phyloP scores from a whole-genome alignment of 1,140 invertebrate species.

The Anthonomus grandis region DNA sequence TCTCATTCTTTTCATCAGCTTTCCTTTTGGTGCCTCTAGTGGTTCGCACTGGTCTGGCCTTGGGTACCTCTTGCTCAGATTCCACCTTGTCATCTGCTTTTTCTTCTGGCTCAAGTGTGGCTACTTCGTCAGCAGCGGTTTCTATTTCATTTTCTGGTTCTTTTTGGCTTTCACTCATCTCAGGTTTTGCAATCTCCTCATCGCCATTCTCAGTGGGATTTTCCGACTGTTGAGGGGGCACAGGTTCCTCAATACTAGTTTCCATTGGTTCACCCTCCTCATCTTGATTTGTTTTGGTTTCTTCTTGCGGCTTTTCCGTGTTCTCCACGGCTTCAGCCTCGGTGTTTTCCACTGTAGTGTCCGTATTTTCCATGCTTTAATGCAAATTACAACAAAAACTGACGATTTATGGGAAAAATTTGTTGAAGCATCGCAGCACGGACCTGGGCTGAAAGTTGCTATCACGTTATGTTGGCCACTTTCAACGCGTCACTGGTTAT shows the following conservation, averaged over 20 bases:
- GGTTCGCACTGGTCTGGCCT: background rate
- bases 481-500: constrained; percentile 4
- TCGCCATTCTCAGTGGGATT: no score
- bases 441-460: no score
- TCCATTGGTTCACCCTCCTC: background rate
- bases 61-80: background rate
- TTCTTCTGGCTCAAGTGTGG: background rate
- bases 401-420: background rate
- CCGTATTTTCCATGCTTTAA: constrained; percentile 10
- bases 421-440: constrained; percentile 2
- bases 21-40: background rate
- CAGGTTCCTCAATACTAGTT: background rate
- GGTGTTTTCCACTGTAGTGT: background rate
- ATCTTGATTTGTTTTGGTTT: constrained; percentile 1
- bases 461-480: constrained; percentile 11
- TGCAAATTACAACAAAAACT: background rate
- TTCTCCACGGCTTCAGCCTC: background rate
- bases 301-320: background rate
- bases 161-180: background rate
- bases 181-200: background rate
- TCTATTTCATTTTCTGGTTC: background rate
- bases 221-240: background rate
- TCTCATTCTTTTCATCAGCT: constrained; percentile 10
- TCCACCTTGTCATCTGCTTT: background rate
- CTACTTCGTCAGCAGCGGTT: background rate